These are phyloP conservation scores for Albula goreensis DNA, from an alignment of 2,113 vertebrate species.

Conservation along the genomic window DNA sequence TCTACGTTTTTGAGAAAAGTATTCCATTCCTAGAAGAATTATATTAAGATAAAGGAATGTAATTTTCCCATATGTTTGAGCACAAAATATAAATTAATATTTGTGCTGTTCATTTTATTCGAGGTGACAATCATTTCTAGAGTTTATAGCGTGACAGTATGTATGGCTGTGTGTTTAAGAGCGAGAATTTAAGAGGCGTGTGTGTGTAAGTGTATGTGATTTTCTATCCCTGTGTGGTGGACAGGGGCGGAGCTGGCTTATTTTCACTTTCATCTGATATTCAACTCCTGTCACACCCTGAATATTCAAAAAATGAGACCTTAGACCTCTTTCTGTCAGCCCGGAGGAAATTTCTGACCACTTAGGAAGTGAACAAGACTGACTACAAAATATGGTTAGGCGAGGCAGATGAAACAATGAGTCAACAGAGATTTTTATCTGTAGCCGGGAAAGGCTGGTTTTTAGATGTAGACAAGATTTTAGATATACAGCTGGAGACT, in stretches of 20 bases:
- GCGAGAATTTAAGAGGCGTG: constrained; percentile 4
- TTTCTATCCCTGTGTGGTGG: background rate
- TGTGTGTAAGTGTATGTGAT: background rate
- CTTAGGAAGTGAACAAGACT: background rate
- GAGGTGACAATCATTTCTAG: no score
- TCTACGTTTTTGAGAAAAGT: no score
- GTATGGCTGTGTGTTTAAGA: background rate
- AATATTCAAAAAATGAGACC: background rate
- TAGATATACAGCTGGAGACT: background rate
- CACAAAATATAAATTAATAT: no score
- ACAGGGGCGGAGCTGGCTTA: background rate
- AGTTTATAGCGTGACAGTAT: background rate
- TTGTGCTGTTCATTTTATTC: no score
- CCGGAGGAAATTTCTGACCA: background rate
- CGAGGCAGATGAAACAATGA: background rate
- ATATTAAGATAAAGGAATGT: no score
- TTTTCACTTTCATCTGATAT: background rate
- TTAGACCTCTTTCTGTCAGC: background rate
- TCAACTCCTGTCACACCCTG: background rate
- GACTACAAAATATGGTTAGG: background rate
- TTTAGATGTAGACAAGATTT: background rate
- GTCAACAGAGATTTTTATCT: background rate
- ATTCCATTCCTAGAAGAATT: no score
- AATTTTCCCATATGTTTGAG: background rate
- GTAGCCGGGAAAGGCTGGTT: background rate